Evolutionary conservation across 2,797 vertebrate genomes (phyloP).

Genomic region (Gambusia yucatana): DNA sequence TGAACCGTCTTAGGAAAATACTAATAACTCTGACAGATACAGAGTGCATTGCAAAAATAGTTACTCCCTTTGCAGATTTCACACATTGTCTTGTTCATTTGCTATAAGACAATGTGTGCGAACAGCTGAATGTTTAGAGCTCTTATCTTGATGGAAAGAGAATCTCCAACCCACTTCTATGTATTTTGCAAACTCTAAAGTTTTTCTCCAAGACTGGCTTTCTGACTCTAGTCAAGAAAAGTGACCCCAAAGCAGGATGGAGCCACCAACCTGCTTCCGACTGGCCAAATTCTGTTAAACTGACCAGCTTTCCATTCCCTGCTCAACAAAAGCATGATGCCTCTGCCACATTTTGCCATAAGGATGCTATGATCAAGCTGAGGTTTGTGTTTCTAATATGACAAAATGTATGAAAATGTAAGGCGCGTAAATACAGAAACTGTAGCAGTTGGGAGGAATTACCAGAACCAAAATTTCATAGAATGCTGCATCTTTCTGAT

Average conservation of each 20-base stretch:
- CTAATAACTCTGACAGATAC: not conserved
- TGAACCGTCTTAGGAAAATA: not conserved
- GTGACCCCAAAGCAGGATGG: not conserved
- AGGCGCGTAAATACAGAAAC: not conserved
- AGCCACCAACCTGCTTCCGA: not conserved
- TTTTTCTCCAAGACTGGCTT: not conserved
- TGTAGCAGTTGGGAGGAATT: not conserved
- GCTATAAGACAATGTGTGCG: too few relatives aligned
- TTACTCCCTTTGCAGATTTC: not conserved
- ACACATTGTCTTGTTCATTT: not conserved
- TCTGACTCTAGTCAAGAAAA: not conserved
- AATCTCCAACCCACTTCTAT: not conserved
- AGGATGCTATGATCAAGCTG: not conserved
- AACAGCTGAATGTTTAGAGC: not conserved
- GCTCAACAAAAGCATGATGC: not conserved
- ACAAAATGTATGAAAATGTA: not conserved
- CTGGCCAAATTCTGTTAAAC: not conserved
- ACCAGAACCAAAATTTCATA: conserved; percentile 15
- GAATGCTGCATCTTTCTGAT: conserved; percentile 48
- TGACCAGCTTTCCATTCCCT: not conserved
- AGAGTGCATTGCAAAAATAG: not conserved
- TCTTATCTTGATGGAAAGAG: not conserved
- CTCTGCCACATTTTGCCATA: not conserved
- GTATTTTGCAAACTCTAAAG: not conserved
- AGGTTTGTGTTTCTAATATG: not conserved